phyloP scores from a whole-genome alignment of 2,797 vertebrate species.

The Lepilemur septentrionalis region DNA sequence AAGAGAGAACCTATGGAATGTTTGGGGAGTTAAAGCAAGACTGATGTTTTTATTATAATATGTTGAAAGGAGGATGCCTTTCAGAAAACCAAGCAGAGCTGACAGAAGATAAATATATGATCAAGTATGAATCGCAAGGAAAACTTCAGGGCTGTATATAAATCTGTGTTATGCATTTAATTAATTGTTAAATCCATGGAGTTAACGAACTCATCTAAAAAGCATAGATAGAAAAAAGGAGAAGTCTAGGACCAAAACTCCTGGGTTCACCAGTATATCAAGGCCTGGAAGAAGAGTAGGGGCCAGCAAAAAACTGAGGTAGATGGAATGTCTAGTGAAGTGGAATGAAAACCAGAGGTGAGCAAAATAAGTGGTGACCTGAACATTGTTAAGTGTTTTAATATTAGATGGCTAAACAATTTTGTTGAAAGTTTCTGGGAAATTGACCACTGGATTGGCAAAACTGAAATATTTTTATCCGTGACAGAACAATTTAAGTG shows the following conservation, averaged over 20 bases:
- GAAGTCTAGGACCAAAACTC: not conserved
- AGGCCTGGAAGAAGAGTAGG: not conserved
- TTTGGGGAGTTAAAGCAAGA: not conserved
- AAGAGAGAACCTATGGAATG: not conserved
- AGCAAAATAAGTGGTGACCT: not conserved
- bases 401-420: not conserved
- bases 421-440: not conserved
- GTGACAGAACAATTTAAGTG: not conserved
- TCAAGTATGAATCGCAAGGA: not conserved
- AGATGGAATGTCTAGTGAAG: not conserved
- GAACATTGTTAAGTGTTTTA: not conserved
- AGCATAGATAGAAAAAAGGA: not conserved
- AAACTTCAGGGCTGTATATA: not conserved
- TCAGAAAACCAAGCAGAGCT: not conserved
- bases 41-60: not conserved
- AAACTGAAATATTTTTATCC: not conserved
- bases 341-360: not conserved
- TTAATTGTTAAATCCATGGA: not conserved
- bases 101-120: not conserved
- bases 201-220: not conserved
- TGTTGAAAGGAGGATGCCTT: not conserved
- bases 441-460: not conserved
- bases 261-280: not conserved
- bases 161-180: not conserved
- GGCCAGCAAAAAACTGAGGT: not conserved